These are phyloP conservation scores for Lophochroa leadbeateri DNA, from an alignment of 2,113 vertebrate genomes.

Conservation along the genomic window DNA sequence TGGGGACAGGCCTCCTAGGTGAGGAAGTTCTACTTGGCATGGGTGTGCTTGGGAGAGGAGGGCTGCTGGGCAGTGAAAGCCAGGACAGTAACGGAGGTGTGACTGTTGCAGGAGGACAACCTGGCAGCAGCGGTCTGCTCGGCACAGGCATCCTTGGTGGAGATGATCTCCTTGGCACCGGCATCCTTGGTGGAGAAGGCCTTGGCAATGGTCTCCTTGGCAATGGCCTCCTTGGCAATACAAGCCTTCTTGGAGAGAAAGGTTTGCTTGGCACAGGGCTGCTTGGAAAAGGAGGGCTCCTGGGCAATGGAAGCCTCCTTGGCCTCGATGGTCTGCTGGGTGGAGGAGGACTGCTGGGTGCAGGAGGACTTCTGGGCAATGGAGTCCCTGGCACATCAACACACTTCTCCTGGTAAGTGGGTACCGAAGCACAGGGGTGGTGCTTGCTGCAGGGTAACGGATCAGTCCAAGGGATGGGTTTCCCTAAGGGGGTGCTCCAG, in stretches of 20 bases:
- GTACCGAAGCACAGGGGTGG: neutral
- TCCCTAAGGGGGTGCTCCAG: neutral
- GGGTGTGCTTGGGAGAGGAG: neutral
- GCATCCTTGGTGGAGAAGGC: neutral
- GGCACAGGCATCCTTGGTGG: neutral
- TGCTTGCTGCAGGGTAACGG: neutral
- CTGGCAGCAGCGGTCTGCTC: neutral
- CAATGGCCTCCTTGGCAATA: neutral
- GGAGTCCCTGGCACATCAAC: neutral
- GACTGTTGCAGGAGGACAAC: neutral
- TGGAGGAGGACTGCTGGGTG: neutral
- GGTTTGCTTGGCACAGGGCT: constrained; percentile 13
- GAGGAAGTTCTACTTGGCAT: neutral
- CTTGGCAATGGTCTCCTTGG: neutral
- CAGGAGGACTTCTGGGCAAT: neutral
- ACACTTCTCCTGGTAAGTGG: neutral
- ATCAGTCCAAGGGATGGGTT: neutral
- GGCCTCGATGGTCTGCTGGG: neutral
- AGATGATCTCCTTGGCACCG: neutral
- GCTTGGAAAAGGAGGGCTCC: constrained; percentile 20
- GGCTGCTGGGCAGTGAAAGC: neutral
- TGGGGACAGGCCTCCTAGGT: constrained; percentile 21
- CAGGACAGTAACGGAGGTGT: neutral
- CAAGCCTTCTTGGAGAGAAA: neutral
- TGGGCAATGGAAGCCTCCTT: constrained; percentile 34